Conservation (phyloP, 1,140 invertebrate species). For the Plectrocnemia conspersa region DNA sequence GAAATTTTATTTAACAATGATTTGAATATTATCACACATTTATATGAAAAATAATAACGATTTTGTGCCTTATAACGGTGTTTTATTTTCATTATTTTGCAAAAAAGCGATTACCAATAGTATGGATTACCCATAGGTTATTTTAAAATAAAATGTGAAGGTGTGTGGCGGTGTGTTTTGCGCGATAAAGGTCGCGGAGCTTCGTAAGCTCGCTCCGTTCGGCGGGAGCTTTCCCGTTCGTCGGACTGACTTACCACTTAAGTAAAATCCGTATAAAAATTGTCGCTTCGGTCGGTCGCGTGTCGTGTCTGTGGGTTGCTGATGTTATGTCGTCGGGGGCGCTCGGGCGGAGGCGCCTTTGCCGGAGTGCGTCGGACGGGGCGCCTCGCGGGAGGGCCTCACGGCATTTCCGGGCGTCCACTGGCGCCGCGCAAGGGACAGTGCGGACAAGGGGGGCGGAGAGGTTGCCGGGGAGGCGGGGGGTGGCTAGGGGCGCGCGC, state of each 20-base stretch:
- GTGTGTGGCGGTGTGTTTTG: too few relatives aligned
- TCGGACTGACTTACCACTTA: not conserved
- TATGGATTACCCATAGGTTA: too few relatives aligned
- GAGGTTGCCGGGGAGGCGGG: not conserved
- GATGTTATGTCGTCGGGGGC: not conserved
- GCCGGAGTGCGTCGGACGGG: not conserved
- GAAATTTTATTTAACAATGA: too few relatives aligned
- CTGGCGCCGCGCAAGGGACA: constrained; percentile 12
- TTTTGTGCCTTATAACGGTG: too few relatives aligned
- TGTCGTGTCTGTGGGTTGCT: not conserved
- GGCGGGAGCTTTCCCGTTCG: not conserved
- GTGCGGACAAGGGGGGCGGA: constrained; percentile 1
- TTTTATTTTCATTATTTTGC: too few relatives aligned
- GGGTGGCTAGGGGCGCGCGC: constrained; percentile 3
- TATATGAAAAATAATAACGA: too few relatives aligned
- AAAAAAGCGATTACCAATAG: too few relatives aligned
- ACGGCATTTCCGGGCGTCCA: constrained; percentile 20
- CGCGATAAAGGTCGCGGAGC: too few relatives aligned
- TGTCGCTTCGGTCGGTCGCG: not conserved
- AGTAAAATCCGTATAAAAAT: too few relatives aligned
- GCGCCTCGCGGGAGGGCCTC: constrained; percentile 11
- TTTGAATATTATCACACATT: too few relatives aligned
- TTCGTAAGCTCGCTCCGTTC: not conserved
- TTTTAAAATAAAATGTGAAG: too few relatives aligned
- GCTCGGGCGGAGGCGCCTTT: not conserved